phyloP scores from a whole-genome alignment of 35 echinoderm and acorn worm genomes.

The Amphiura filiformis region DNA sequence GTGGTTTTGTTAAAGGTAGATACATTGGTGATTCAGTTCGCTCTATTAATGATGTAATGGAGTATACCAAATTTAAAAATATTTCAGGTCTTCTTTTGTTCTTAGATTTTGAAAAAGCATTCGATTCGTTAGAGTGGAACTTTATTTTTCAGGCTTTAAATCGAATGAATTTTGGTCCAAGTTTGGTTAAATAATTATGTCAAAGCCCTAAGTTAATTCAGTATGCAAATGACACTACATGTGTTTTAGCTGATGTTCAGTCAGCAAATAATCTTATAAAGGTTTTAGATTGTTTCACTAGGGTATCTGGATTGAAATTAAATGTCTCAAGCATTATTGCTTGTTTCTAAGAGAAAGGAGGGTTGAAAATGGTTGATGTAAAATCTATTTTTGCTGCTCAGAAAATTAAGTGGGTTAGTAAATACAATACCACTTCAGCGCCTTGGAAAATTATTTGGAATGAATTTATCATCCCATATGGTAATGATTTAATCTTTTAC shows the following conservation, averaged over 20 bases:
- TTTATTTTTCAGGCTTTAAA: background rate
- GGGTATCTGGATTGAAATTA: background rate
- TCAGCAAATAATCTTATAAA: background rate
- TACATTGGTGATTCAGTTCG: background rate
- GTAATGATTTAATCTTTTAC: too few species aligned
- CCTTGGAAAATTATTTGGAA: too few species aligned
- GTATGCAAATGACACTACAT: background rate
- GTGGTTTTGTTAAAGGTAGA: background rate
- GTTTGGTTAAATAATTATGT: background rate
- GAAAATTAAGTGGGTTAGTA: too few species aligned
- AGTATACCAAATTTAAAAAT: background rate
- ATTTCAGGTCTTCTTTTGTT: background rate
- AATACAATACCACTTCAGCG: too few species aligned
- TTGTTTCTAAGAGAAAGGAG: background rate
- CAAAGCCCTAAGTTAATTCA: background rate
- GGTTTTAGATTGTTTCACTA: background rate
- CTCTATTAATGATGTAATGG: background rate
- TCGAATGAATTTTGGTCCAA: background rate
- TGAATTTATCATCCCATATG: too few species aligned
- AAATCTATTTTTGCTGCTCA: too few species aligned
- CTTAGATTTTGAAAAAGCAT: conserved; percentile 6
- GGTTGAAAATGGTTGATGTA: too few species aligned
- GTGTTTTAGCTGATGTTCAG: background rate
- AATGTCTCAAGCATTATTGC: background rate
- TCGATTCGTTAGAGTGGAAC: background rate